A percentile compares a stretch with the other conserved stretches of the same genome.
phyloP scores from a whole-genome alignment of 2,888 invertebrate genomes.

The Microchrysa polita region DNA sequence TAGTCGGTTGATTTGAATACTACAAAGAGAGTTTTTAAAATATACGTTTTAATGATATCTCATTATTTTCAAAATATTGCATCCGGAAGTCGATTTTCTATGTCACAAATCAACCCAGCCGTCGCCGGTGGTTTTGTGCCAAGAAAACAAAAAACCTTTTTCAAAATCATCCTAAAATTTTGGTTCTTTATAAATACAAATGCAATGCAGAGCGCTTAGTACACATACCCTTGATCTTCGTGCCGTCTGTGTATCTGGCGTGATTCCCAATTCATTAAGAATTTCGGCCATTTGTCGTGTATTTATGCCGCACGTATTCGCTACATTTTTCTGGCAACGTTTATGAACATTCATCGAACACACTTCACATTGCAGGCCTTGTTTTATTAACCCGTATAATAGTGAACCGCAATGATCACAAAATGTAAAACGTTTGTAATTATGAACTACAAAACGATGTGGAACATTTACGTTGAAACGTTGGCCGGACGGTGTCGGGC shows the following conservation, averaged over 20 bases:
- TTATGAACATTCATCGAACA: conserved; percentile 99
- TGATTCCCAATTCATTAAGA: conserved; percentile 89
- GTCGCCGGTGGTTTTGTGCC: no score
- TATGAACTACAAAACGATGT: conserved; percentile 95
- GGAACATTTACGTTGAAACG: conserved; percentile 99
- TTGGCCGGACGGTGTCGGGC: conserved; percentile 73
- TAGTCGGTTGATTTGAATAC: conserved; percentile 63
- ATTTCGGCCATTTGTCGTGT: conserved; percentile 96
- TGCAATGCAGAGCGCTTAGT: conserved; percentile 1
- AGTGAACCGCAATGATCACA: conserved; percentile 99
- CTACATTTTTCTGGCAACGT: conserved; percentile 98
- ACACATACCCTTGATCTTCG: conserved; percentile 70
- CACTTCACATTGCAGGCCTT: conserved; percentile 96
- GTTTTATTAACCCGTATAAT: conserved; percentile 94
- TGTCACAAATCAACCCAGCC: no score
- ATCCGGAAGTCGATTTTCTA: no score
- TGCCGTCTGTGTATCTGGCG: conserved; percentile 83
- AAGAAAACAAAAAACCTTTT: no score
- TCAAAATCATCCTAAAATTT: no score
- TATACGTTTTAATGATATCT: no score
- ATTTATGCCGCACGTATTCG: conserved; percentile 99
- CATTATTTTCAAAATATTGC: no score
- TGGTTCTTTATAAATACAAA: no score
- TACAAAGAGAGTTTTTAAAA: no score
- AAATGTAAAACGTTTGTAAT: conserved; percentile 97